Percentiles rank a stretch among this genome's conserved stretches.
Conservation (phyloP, 2,888 invertebrate species). For the Nematopogon swammerdamellus region DNA sequence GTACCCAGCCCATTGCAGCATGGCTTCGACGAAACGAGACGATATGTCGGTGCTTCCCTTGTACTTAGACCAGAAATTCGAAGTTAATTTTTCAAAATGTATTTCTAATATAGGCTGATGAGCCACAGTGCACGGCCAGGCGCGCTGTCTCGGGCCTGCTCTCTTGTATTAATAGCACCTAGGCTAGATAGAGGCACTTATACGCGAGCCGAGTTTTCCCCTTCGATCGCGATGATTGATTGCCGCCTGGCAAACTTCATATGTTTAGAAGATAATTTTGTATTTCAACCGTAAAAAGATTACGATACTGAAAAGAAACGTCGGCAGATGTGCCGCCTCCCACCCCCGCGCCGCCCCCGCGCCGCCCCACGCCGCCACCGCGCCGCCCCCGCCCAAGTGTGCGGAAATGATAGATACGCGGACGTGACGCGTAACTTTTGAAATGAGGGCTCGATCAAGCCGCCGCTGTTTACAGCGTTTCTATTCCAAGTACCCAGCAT, state of each 20-base stretch:
- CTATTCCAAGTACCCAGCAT: too few species aligned
- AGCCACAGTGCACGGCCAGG: too few species aligned
- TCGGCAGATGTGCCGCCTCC: slow-evolving; percentile 15
- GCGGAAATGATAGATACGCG: not conserved
- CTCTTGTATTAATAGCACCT: not conserved
- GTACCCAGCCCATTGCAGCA: too few species aligned
- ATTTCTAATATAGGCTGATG: too few species aligned
- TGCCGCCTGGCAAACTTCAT: slow-evolving; percentile 47
- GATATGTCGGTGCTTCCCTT: too few species aligned
- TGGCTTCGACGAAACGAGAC: too few species aligned
- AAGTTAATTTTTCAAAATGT: too few species aligned
- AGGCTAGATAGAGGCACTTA: not conserved
- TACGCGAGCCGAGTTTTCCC: slow-evolving; percentile 31
- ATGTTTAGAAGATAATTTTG: slow-evolving; percentile 54
- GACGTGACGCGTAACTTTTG: not conserved
- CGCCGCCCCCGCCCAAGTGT: not conserved
- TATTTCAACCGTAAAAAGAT: slow-evolving; percentile 54
- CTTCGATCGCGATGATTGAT: slow-evolving; percentile 47
- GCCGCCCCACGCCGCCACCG: too few species aligned
- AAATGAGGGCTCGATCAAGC: not conserved
- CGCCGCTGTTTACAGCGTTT: not conserved
- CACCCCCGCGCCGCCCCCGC: not conserved
- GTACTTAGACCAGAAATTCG: too few species aligned
- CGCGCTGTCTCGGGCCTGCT: too few species aligned
- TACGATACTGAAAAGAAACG: slow-evolving; percentile 45